Conservation (phyloP, 2,797 vertebrate genomes). For the Silurus aristotelis region DNA sequence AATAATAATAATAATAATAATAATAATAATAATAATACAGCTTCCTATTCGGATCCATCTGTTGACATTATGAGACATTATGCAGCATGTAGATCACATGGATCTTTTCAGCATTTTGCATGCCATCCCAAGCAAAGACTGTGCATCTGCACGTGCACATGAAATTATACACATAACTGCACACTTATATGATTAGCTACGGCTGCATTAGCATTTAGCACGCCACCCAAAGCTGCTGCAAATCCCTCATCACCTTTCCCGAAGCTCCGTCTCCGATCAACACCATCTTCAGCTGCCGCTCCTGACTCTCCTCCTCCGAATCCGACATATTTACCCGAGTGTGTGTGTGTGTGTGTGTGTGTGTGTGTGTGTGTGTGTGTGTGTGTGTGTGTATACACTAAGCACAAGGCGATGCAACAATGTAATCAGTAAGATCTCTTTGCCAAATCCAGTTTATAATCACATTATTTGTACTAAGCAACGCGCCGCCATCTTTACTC, state of each 20-base stretch:
- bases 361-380: neutral
- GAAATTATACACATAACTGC: neutral
- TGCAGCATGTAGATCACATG: neutral
- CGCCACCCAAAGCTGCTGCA: neutral
- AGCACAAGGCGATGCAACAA: neutral
- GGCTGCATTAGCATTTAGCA: conserved; percentile 31
- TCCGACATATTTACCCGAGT: conserved; percentile 80
- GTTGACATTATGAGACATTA: no score
- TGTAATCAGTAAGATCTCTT: neutral
- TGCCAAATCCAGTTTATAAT: neutral
- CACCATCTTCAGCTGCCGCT: conserved; percentile 93
- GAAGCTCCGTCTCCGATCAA: conserved; percentile 95
- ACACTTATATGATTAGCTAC: neutral
- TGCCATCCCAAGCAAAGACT: neutral
- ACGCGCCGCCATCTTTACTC: conserved; percentile 82
- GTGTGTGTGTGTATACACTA: neutral
- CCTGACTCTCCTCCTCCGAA: conserved; percentile 92
- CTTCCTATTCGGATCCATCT: neutral
- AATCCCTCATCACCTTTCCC: conserved; percentile 87
- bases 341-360: neutral
- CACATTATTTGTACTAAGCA: conserved; percentile 53
- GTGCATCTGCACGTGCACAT: neutral
- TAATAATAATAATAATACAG: no score
- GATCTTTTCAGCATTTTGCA: neutral
- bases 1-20: no score